Evolutionary conservation across 2,888 invertebrate genomes (phyloP), one percentile per base, ranked within the genome.

Genomic region (Lamellibrachia satsuma): DNA sequence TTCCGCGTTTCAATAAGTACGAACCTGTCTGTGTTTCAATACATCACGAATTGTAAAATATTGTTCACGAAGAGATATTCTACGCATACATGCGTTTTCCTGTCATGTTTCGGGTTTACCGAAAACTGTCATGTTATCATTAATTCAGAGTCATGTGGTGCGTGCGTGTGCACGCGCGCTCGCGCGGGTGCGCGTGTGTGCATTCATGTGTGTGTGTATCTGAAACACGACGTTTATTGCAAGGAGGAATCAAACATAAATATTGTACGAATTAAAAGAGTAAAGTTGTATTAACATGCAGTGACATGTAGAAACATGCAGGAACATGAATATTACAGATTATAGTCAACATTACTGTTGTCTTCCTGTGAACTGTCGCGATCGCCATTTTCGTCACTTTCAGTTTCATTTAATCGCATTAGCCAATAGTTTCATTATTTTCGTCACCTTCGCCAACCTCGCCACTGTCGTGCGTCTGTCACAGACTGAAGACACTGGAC

Each of bases 401-500:
- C 15, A 9, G 4, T 60, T 60, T 60, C 8, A 15, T 11, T 60
- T 60, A 0, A 15, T 0, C 60, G 4, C 11, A 11, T 60, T 15
- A 60, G 9, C n/a, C 75, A 27, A 39, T 11, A 91, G 6, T 91
- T 11, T 39, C 51, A 0, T 9, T 27, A 91, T 39, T 3, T 3
- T 52, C 91, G 1, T 27, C 91, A 9, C 51, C 91, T 91, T 27
- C 22, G 52, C 52, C 52, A 4, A 11, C 0, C 51, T 55, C n/a
- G n/a, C 1, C 91, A 1, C 52, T 52, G n/a, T 52, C 52, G 91
- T 52, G 55, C 22, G 75, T 75, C 6, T 75, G 75, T 75, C 75
- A 22, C 22, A 75, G 92, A 8, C 27, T 92, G 92, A 15, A 9
- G 90, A 60, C n/a, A 22, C 75, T 91, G 57, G 52, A 90, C 9